phyloP scores from a whole-genome alignment of 1,140 invertebrate species.

The Mactra quadrangularis region DNA sequence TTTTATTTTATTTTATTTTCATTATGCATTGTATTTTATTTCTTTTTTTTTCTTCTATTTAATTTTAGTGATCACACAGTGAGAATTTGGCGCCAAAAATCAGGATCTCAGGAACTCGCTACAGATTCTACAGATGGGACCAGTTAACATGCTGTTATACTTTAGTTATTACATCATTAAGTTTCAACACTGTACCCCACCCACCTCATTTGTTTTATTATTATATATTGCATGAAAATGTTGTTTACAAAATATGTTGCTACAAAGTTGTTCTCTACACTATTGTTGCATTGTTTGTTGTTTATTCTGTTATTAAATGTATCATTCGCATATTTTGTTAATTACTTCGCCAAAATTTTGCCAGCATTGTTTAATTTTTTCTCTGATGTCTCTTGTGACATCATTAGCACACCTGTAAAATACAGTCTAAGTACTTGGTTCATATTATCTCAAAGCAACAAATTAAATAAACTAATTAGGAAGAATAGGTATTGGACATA shows the following conservation, averaged over 20 bases:
- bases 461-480: too few species aligned
- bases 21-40: conserved; percentile 57
- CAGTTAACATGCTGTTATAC: conserved; percentile 3
- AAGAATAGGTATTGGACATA: too few species aligned
- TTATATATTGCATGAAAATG: neutral
- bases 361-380: too few species aligned
- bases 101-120: conserved; percentile 24
- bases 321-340: neutral
- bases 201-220: neutral
- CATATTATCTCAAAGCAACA: too few species aligned
- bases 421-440: too few species aligned
- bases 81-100: conserved; percentile 70
- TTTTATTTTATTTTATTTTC: conserved; percentile 29
- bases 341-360: too few species aligned
- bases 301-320: too few species aligned
- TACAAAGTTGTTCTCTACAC: neutral
- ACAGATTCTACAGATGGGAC: conserved; percentile 6
- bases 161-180: neutral
- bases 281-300: neutral
- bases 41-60: conserved; percentile 47
- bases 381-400: too few species aligned
- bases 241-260: neutral
- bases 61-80: conserved; percentile 74
- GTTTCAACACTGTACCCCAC: too few species aligned
- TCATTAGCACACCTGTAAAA: too few species aligned